Evolutionary conservation across 2,888 invertebrate genomes (phyloP).

Genomic region (Ichneumoninae sp.): DNA sequence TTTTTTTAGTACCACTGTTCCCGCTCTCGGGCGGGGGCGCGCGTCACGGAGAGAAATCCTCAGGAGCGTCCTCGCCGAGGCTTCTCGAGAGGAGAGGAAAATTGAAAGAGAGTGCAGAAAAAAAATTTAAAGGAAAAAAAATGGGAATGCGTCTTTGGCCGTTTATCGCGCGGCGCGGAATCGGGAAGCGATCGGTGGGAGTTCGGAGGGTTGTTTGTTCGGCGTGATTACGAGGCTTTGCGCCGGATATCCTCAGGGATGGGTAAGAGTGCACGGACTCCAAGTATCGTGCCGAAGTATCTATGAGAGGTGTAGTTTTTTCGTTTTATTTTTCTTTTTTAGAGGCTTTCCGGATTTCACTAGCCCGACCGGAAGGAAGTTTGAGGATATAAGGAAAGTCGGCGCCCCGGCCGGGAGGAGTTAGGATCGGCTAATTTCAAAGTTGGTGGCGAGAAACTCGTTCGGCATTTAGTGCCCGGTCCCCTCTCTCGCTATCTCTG

Average conservation of each 20-base stretch:
- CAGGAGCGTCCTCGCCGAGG: slow-evolving; percentile 2
- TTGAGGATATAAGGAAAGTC: slow-evolving; percentile 52
- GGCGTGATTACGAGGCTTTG: slow-evolving; percentile 41
- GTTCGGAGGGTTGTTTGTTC: slow-evolving; percentile 30
- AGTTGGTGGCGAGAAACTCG: slow-evolving; percentile 74
- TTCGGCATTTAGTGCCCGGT: slow-evolving; percentile 71
- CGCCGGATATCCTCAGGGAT: slow-evolving; percentile 8
- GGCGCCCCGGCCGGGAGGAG: slow-evolving; percentile 6
- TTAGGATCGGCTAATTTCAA: slow-evolving; percentile 76
- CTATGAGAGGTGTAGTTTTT: not conserved
- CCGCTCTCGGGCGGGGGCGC: too few relatives aligned
- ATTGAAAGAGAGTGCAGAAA: not conserved
- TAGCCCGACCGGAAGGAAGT: slow-evolving; percentile 37
- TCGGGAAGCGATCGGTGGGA: slow-evolving; percentile 46
- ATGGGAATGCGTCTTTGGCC: slow-evolving; percentile 1
- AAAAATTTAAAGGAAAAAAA: not conserved
- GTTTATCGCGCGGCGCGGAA: slow-evolving; percentile 18
- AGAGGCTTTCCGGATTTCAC: not conserved
- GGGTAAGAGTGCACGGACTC: slow-evolving; percentile 13
- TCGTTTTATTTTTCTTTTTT: not conserved
- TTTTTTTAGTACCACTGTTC: slow-evolving; percentile 10
- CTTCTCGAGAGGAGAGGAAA: not conserved
- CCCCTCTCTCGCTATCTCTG: not conserved
- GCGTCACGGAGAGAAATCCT: not conserved
- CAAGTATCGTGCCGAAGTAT: slow-evolving; percentile 22